A percentile compares a stretch with the other conserved stretches of the same genome.
Conservation (phyloP, 2,888 invertebrate species). For the Bedellia somnulentella region DNA sequence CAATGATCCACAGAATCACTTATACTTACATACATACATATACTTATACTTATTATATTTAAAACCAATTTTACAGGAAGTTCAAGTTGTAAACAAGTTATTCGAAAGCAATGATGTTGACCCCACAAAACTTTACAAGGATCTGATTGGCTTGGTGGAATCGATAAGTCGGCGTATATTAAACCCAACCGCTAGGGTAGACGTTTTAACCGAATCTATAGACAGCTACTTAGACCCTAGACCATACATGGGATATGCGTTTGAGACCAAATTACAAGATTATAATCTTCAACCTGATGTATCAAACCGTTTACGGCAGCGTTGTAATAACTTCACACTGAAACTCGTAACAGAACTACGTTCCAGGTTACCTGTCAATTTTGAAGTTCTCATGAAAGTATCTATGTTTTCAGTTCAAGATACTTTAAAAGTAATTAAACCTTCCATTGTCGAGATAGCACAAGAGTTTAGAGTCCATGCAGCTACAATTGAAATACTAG, state of each 20-base stretch:
- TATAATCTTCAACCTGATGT: constrained; percentile 2
- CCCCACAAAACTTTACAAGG: neutral
- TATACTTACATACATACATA: too few species aligned
- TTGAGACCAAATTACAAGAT: constrained; percentile 4
- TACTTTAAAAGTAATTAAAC: too few species aligned
- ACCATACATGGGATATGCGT: constrained; percentile 4
- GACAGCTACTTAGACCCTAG: constrained; percentile 5
- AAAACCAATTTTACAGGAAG: constrained; percentile 8
- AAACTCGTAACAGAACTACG: constrained; percentile 11
- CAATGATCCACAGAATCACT: constrained; percentile 10
- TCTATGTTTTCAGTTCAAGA: too few species aligned
- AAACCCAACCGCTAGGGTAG: constrained; percentile 1
- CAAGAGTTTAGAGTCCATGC: too few species aligned
- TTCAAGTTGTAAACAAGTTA: constrained; percentile 9
- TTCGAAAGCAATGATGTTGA: constrained; percentile 5
- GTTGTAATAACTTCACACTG: constrained; percentile 9
- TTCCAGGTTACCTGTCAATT: constrained; percentile 10
- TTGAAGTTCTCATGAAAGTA: constrained; percentile 7
- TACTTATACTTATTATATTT: too few species aligned
- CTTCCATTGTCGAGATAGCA: too few species aligned
- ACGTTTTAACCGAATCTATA: constrained; percentile 2
- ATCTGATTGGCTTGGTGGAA: neutral
- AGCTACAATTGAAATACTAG: too few species aligned
- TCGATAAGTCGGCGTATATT: constrained; percentile 1
- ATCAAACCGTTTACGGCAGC: constrained; percentile 4